Conservation (phyloP, 2,797 vertebrate genomes). For the Oreochromis grahami region DNA sequence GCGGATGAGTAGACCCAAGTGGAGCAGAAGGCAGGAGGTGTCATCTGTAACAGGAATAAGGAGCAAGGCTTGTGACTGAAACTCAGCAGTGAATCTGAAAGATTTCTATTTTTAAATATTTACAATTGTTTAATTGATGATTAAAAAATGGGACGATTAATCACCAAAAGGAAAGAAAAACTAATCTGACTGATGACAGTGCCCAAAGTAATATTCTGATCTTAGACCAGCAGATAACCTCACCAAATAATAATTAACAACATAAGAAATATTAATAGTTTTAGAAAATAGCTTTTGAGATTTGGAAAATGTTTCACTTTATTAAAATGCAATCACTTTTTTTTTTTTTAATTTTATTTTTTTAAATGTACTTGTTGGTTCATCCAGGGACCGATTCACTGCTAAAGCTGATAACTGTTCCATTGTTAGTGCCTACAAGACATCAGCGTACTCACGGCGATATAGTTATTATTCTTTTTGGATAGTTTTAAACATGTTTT, state of each 20-base stretch:
- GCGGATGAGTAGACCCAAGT: constrained; percentile 27
- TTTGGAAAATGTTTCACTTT: not conserved
- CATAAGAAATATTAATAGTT: not conserved
- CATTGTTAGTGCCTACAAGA: not conserved
- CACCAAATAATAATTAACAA: not conserved
- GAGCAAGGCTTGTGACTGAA: not conserved
- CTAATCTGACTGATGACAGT: not conserved
- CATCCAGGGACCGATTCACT: not conserved
- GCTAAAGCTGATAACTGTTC: not conserved
- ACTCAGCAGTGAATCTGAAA: not conserved
- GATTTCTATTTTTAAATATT: not conserved
- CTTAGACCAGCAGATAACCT: not conserved
- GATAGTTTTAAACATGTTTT: not conserved
- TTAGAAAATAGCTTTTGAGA: not conserved
- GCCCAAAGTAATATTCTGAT: not conserved
- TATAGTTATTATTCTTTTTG: not conserved
- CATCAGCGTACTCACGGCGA: not conserved
- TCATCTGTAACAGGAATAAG: not conserved
- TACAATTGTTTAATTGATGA: not conserved
- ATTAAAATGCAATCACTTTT: not conserved
- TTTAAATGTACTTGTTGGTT: not conserved
- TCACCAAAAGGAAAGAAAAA: not conserved
- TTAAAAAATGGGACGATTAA: not conserved
- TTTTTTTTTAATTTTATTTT: no score
- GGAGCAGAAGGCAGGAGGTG: constrained; percentile 6